Percentiles rank a stretch among this genome's conserved stretches.
Conservation (phyloP, 2,888 invertebrate species). For the Aricia artaxerxes region DNA sequence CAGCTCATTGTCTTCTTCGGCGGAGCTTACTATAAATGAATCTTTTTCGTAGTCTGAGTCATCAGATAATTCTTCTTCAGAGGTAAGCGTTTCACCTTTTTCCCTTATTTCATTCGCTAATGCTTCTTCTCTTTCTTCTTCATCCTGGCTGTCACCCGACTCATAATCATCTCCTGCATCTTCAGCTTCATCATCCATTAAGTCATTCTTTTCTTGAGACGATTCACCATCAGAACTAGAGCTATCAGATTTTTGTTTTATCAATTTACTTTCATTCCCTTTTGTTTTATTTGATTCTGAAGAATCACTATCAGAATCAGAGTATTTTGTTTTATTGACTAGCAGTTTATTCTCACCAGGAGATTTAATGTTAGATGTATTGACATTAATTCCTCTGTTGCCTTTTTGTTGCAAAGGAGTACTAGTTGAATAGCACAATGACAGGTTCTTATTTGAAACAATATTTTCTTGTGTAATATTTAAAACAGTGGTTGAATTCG, state of each 20-base stretch:
- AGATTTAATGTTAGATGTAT: conserved; percentile 28
- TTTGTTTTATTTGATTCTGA: conserved; percentile 38
- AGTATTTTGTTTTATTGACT: conserved; percentile 33
- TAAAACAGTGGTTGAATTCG: conserved; percentile 51
- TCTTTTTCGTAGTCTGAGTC: conserved; percentile 75
- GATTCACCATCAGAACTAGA: conserved; percentile 38
- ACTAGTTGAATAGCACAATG: conserved; percentile 59
- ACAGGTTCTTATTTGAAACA: conserved; percentile 51
- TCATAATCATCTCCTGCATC: conserved; percentile 69
- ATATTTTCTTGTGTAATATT: conserved; percentile 48
- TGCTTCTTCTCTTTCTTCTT: conserved; percentile 71
- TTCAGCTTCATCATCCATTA: conserved; percentile 63
- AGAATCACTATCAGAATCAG: conserved; percentile 38
- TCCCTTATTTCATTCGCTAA: conserved; percentile 72
- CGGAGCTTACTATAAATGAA: conserved; percentile 78
- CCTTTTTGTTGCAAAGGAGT: conserved; percentile 66
- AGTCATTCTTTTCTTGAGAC: conserved; percentile 46
- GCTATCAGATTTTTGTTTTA: conserved; percentile 37
- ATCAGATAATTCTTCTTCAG: conserved; percentile 66
- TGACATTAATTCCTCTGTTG: conserved; percentile 2
- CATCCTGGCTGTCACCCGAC: conserved; percentile 75
- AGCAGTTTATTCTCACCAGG: conserved; percentile 34
- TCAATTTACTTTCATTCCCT: conserved; percentile 38
- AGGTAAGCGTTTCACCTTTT: conserved; percentile 76
- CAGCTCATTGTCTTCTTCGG: conserved; percentile 67